Conservation (phyloP, 2,797 vertebrate genomes). For the Gallinago stenura region DNA sequence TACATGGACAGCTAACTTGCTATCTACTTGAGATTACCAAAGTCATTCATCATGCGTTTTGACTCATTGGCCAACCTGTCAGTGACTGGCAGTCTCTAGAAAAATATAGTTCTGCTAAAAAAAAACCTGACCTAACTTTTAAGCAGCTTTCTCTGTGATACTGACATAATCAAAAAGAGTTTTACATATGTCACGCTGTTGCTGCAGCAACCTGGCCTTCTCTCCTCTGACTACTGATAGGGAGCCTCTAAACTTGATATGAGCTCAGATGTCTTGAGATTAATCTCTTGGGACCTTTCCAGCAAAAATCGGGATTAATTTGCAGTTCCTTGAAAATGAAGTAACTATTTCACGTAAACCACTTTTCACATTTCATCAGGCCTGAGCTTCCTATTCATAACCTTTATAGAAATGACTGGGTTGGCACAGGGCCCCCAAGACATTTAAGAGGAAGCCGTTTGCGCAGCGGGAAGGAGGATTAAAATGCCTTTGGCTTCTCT, state of each 20-base stretch:
- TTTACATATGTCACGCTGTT: not conserved
- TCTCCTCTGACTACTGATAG: not conserved
- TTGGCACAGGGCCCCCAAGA: not conserved
- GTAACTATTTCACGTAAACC: not conserved
- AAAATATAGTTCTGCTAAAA: not conserved
- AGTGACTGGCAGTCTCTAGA: not conserved
- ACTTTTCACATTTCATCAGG: not conserved
- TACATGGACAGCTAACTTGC: not conserved
- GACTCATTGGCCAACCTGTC: not conserved
- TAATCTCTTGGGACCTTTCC: not conserved
- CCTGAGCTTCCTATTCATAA: not conserved
- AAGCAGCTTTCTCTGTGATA: not conserved
- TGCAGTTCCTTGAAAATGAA: not conserved
- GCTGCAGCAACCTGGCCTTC: conserved; percentile 18
- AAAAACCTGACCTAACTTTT: not conserved
- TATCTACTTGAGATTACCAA: not conserved
- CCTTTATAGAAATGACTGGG: not conserved
- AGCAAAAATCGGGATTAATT: not conserved
- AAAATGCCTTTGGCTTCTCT: not conserved
- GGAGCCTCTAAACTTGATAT: not conserved
- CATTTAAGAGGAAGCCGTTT: not conserved
- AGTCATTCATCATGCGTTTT: not conserved
- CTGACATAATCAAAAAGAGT: not conserved
- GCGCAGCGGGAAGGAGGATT: not conserved
- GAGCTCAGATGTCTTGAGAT: not conserved